Conservation (phyloP, 2,113 vertebrate genomes). For the Amblyornis subalaris region DNA sequence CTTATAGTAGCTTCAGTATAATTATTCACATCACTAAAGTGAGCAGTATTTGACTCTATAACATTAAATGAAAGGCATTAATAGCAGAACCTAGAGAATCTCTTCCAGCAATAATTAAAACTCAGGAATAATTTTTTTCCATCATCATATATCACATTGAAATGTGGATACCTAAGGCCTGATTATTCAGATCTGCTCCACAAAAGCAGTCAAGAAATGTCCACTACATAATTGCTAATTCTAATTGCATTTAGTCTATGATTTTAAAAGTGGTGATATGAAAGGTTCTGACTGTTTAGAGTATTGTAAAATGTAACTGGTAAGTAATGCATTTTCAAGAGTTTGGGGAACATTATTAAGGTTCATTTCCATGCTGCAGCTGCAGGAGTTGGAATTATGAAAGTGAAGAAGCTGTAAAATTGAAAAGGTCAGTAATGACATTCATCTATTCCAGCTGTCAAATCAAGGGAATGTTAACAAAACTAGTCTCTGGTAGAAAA, state of each 20-base stretch:
- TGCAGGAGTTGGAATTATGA: conserved; percentile 41
- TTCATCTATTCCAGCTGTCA: conserved; percentile 60
- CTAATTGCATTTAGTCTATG: not conserved
- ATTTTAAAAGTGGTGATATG: conserved; percentile 1
- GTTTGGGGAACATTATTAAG: conserved; percentile 39
- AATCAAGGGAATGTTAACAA: conserved; percentile 41
- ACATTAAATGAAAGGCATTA: not conserved
- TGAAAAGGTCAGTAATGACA: conserved; percentile 67
- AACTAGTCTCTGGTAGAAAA: conserved; percentile 23
- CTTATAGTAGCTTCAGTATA: not conserved
- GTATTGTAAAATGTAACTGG: conserved; percentile 4
- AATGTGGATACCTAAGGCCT: not conserved
- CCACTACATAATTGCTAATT: not conserved
- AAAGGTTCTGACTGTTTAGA: conserved; percentile 21
- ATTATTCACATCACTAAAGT: not conserved
- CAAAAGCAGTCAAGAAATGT: not conserved
- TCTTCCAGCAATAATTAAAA: conserved; percentile 34
- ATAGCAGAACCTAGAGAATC: conserved; percentile 7
- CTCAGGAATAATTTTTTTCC: not conserved
- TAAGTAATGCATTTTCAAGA: not conserved
- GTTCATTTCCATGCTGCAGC: conserved; percentile 37
- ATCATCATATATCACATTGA: not conserved
- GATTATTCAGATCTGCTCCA: not conserved
- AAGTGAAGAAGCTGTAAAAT: conserved; percentile 57
- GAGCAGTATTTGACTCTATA: not conserved